These are phyloP conservation scores for mouse (Mus musculus) DNA, from an alignment of 2,113 vertebrate species.

Conservation along the genomic window GRCm39 chr17:83310001-83310500, in stretches of 20 bases:
- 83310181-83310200: not conserved
- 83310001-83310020: not conserved
- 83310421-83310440: not conserved
- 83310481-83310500: too few relatives aligned
- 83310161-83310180: not conserved
- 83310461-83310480: too few relatives aligned
- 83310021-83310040: fast-evolving
- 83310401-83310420: too few relatives aligned
- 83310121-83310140: not conserved
- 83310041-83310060: not conserved
- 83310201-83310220: not conserved
- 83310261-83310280: not conserved
- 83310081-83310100: not conserved
- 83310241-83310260: not conserved
- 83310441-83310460: too few relatives aligned
- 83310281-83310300: not conserved
- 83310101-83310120: not conserved
- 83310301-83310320: not conserved
- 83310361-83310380: not conserved
- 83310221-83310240: not conserved
- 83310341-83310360: not conserved
- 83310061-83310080: not conserved
- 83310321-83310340: not conserved
- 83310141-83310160: not conserved
- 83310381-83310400: too few relatives aligned